Evolutionary conservation across 2,797 vertebrate genomes (phyloP).

Genomic region (Botia almorhae): DNA sequence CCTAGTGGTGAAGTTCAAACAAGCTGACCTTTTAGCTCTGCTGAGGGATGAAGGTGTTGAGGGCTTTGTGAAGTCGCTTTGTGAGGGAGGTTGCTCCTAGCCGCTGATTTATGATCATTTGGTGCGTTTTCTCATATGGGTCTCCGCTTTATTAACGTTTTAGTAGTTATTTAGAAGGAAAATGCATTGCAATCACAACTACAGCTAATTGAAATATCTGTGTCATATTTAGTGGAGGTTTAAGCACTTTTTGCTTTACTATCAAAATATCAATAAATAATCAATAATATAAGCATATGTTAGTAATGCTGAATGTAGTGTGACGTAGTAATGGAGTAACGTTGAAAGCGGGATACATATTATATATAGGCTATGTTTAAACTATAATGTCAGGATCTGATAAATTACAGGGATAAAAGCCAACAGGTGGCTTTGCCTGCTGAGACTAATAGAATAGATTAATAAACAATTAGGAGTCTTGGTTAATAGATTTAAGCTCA

Average conservation of each 20-base stretch:
- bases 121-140: background rate
- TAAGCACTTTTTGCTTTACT: background rate
- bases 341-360: background rate
- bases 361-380: background rate
- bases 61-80: constrained; percentile 49
- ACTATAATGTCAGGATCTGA: background rate
- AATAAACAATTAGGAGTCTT: constrained; percentile 1
- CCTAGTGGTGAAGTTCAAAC: constrained; percentile 71
- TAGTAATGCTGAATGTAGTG: too few relatives aligned
- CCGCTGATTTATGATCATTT: constrained; percentile 41
- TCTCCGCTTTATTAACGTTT: background rate
- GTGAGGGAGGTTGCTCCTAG: constrained; percentile 22
- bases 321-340: background rate
- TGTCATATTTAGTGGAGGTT: background rate
- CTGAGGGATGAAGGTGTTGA: constrained; percentile 58
- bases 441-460: background rate
- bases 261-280: background rate
- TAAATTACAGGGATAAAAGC: constrained; percentile 10
- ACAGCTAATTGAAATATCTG: background rate
- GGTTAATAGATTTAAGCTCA: background rate
- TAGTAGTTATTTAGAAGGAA: background rate
- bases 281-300: background rate
- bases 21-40: constrained; percentile 73
- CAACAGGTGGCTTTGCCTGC: background rate
- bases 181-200: background rate